Conservation (phyloP, 2,888 invertebrate genomes). For the Melinaea menophilus region DNA sequence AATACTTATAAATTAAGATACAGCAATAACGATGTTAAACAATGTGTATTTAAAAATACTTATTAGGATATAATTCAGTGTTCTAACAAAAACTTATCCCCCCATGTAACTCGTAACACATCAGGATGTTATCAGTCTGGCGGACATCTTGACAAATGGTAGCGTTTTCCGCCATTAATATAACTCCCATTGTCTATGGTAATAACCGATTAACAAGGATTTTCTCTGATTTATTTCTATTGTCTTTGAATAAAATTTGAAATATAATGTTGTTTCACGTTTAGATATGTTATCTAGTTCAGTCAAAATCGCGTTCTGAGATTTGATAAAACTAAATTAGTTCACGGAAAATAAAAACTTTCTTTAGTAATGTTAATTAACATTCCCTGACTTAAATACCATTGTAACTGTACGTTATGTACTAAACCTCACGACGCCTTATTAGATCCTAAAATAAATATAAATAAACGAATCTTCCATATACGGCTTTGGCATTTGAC, state of each 20-base stretch:
- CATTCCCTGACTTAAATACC: not conserved
- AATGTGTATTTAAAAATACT: no score
- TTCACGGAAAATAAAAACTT: not conserved
- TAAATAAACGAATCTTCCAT: constrained; percentile 13
- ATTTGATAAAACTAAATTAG: not conserved
- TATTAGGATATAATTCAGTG: no score
- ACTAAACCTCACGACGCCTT: not conserved
- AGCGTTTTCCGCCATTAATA: constrained; percentile 23
- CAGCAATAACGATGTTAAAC: no score
- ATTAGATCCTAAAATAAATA: constrained; percentile 9
- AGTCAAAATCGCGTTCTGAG: not conserved
- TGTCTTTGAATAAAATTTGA: not conserved
- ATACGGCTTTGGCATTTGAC: constrained; percentile 31
- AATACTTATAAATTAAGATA: no score
- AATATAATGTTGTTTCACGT: not conserved
- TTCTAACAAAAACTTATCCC: not conserved
- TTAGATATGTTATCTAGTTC: not conserved
- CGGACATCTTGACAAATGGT: constrained; percentile 22
- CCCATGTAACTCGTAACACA: not conserved
- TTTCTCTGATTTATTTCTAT: constrained; percentile 6
- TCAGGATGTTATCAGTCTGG: constrained; percentile 20
- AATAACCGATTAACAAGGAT: constrained; percentile 20
- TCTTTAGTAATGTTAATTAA: not conserved
- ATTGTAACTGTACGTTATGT: constrained; percentile 9
- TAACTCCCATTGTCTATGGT: constrained; percentile 22